Base-by-base conservation (phyloP, 1,140 invertebrate species). In the Caerostris darwini region DNA sequence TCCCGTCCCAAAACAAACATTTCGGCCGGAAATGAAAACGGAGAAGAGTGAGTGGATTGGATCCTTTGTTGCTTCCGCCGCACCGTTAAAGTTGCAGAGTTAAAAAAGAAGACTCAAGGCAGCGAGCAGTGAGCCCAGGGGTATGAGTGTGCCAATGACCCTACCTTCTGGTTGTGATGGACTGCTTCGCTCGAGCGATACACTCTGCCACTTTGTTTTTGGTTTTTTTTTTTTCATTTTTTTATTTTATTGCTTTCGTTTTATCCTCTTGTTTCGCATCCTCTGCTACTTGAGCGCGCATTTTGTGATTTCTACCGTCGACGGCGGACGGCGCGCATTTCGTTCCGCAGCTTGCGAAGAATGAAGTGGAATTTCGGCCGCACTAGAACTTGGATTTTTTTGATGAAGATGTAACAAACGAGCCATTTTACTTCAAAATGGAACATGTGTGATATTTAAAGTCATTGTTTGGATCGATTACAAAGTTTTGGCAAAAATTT, bases 121-220 rank as follows among this genome's bases (percentile, higher is more conserved):
- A 34, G 50, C 82, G 57, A 17, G 12, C 34, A 34, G 19, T 67
- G 19, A 53, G 69, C 69, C 69, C 69, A 19, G 50, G 69, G 69
- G 69, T 77, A 34, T 8, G 69, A 57, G 89, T 90, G 61, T 58
- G 89, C 69, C 69, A 69, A 71, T 90, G 89, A 90, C 89, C 89
- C 69, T 69, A 81, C 89, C 67, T 89, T n/a, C 34, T 87, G 56
- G 57, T n/a, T 57, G 57, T 14, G 58, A 87, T 87, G 56, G 34
- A 59, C 57, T 58, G 57, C 19, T 59, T 61, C 57, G 19, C 58
- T 87, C 57, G 8, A 5, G 85, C 57, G 57, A 59, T 87, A 87
- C 85, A 87, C 85, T 59, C 58, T 87, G 57, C 57, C 34, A 59
- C 58, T 34, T 86, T 86, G 12, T 10, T 83, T 61, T 69, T n/a